Evolutionary conservation across 2,113 vertebrate genomes (phyloP).

Genomic region (Corythornis madagascariensis): DNA sequence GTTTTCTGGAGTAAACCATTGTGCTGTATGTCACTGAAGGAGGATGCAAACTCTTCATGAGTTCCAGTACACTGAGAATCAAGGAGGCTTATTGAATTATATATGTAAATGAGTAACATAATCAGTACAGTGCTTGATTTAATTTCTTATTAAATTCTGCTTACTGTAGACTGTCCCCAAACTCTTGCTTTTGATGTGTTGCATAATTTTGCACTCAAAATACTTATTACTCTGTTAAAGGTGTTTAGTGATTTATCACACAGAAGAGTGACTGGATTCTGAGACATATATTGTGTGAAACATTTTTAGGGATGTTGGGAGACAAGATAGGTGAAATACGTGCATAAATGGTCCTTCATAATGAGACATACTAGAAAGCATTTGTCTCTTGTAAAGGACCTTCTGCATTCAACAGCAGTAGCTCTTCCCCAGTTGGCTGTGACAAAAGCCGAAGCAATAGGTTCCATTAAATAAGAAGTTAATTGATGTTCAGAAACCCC

Average conservation of each 20-base stretch:
- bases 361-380: neutral
- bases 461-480: neutral
- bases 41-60: neutral
- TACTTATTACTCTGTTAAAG: neutral
- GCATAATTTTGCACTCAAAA: neutral
- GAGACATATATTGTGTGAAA: neutral
- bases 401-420: neutral
- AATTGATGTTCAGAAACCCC: neutral
- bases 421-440: neutral
- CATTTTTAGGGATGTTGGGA: neutral
- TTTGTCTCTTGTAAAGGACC: neutral
- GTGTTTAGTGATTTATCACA: neutral
- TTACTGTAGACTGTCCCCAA: neutral
- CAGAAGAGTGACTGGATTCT: neutral
- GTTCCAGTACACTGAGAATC: neutral
- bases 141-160: slow-evolving; percentile 21
- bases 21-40: neutral
- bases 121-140: neutral
- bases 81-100: neutral
- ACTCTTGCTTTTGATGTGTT: neutral
- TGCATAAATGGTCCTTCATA: neutral
- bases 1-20: neutral
- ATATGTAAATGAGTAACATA: neutral
- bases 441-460: neutral
- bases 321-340: neutral